phyloP scores from a whole-genome alignment of 2,888 invertebrate genomes.

The Formica aserva region DNA sequence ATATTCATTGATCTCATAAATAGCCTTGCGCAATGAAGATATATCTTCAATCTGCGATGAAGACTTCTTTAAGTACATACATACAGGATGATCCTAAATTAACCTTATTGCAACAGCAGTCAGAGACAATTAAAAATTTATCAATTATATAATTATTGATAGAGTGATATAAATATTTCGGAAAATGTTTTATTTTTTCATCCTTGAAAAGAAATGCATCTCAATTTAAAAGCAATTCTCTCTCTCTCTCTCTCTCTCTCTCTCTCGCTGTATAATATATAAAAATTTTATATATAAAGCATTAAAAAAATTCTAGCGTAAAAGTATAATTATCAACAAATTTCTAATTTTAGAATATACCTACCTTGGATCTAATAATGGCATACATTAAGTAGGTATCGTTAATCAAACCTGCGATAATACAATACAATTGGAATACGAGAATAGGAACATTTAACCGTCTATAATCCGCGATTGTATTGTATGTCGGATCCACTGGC shows the following conservation, averaged over 20 bases:
- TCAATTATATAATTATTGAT: neutral
- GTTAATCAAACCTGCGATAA: neutral
- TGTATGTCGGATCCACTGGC: neutral
- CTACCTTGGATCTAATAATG: neutral
- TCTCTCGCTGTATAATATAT: neutral
- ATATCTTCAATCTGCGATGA: constrained; percentile 53
- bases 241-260: too few relatives aligned
- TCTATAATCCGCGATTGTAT: neutral
- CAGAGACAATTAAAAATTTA: neutral
- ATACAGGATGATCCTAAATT: neutral
- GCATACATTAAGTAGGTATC: neutral
- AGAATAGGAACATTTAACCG: neutral
- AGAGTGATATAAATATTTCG: neutral
- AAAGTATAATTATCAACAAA: neutral
- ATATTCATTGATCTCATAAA: neutral
- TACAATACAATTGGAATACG: neutral
- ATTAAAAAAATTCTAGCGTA: neutral
- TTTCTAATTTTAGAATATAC: neutral
- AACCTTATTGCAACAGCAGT: neutral
- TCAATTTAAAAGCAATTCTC: neutral
- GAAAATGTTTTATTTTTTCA: neutral
- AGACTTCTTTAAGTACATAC: neutral
- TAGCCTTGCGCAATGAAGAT: constrained; percentile 27
- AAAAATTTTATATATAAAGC: neutral
- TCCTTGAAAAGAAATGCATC: neutral